Evolutionary conservation across 1,140 invertebrate species (phyloP), one percentile per base, ranked within the genome.

Genomic region (Leptonema lineaticorne): DNA sequence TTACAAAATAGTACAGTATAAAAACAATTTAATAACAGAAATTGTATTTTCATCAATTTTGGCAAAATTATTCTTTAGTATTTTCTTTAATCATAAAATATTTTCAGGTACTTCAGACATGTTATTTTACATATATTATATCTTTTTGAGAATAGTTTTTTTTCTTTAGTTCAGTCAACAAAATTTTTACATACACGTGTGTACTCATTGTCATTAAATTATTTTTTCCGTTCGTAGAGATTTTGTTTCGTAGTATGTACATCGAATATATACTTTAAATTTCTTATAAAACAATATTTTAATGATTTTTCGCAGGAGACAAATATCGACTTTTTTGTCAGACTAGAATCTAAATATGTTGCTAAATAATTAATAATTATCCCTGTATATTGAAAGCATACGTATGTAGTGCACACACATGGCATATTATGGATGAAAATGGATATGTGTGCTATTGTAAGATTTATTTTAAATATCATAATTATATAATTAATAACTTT

Each of bases 331-430:
- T n/a, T 26, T 30, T 45, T 46, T 33, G 59, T 63, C 59, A 8
- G 59, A 63, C 41, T 63, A 63, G 59, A 63, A 45, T 63, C 59
- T 63, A 63, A 18, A 37, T 57, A 57, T 33, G 28, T 59, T 59
- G 57, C 57, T 63, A 63, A 63, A 63, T 46, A 46, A 63, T 63
- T 45, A 45, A 63, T 22, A 33, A 63, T 45, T 22, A 59, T 63
- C 59, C 59, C 59, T 63, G 59, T 63, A 63, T 45, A 58, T 58
- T 58, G 11, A 48, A 48, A n/a, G 37, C 37, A 14, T 16, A 45
- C 37, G 37, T n/a, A n/a, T n/a, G 37, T 45, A 16, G 20, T 53
- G 20, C 20, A 48, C 14, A 53, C 48, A n/a, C n/a, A n/a, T n/a
- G n/a, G 33, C 33, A n/a, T 8, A 37, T n/a, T 16, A 48, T 14